Conservation (phyloP, 2,888 invertebrate genomes). For the Netelia fuscicornis region DNA sequence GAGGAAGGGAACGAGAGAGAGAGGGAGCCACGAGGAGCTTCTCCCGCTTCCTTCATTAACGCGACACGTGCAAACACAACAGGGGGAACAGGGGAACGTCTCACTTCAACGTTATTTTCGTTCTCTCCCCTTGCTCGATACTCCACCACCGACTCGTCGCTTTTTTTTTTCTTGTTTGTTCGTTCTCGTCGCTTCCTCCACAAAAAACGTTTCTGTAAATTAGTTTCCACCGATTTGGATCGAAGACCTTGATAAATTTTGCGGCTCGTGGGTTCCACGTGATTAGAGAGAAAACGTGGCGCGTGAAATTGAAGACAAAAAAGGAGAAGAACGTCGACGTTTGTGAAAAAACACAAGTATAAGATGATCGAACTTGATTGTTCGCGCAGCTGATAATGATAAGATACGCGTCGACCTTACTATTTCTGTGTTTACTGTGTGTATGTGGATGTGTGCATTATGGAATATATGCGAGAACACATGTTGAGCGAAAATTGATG, state of each 20-base stretch:
- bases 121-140: too few relatives aligned
- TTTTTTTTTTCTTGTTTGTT: not conserved
- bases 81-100: too few relatives aligned
- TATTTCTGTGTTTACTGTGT: not conserved
- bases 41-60: not conserved
- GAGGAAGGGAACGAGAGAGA: too few relatives aligned
- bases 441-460: not conserved
- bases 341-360: not conserved
- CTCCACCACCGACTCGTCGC: too few relatives aligned
- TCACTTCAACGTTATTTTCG: too few relatives aligned
- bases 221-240: too few relatives aligned
- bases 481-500: not conserved
- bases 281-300: not conserved
- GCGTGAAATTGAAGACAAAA: too few relatives aligned
- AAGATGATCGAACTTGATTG: slow-evolving; percentile 31
- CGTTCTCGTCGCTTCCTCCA: too few relatives aligned
- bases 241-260: too few relatives aligned
- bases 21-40: not conserved
- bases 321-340: slow-evolving; percentile 1
- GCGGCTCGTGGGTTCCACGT: not conserved
- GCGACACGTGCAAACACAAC: not conserved
- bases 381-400: slow-evolving; percentile 10
- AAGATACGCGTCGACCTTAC: slow-evolving; percentile 1
- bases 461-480: not conserved
- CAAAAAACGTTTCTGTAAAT: too few relatives aligned